phyloP scores from a whole-genome alignment of 1,140 invertebrate species.

The Cepaea nemoralis region DNA sequence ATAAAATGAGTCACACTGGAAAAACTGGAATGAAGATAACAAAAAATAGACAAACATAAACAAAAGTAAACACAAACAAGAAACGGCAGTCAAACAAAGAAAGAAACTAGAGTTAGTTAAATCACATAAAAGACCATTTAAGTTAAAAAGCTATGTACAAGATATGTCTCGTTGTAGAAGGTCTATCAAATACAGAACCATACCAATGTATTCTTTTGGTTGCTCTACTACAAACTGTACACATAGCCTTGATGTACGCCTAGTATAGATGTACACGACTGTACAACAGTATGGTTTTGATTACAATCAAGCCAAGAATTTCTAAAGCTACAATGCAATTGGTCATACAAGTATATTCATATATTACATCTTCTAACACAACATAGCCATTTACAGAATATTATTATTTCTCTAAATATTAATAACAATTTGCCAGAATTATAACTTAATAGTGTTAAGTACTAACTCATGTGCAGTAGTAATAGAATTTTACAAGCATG shows the following conservation, averaged over 20 bases:
- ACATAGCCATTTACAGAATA: neutral
- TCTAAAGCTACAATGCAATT: neutral
- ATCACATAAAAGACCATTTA: neutral
- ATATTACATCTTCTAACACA: neutral
- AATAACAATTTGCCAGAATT: neutral
- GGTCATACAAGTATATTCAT: neutral
- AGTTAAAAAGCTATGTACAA: neutral
- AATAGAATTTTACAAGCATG: neutral
- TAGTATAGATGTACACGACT: neutral
- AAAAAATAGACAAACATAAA: neutral
- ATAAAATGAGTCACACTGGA: neutral
- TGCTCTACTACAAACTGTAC: neutral
- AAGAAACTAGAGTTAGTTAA: neutral
- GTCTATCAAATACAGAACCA: neutral
- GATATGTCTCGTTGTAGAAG: neutral
- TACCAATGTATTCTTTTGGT: neutral
- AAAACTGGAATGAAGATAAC: neutral
- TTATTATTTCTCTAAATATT: neutral
- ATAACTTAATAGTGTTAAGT: neutral
- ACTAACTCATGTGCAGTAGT: neutral
- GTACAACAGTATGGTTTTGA: neutral
- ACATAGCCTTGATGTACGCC: neutral
- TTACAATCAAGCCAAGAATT: neutral
- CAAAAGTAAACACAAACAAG: neutral
- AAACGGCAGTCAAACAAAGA: neutral